Evolutionary conservation across 2,113 vertebrate species (phyloP).

Genomic region (Percopsis transmontana): DNA sequence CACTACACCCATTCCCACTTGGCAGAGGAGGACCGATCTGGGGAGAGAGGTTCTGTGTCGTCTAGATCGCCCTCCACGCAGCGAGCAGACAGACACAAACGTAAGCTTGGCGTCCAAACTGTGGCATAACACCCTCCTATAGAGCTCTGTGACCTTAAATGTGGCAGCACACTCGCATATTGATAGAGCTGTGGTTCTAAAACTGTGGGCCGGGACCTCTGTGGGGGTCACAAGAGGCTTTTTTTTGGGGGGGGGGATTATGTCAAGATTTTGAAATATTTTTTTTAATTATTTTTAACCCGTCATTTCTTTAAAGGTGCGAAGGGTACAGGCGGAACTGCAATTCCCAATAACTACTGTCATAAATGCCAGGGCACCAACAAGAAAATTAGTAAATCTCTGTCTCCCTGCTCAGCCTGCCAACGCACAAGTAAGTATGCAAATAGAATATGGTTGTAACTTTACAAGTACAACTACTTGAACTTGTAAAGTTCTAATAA

Average conservation of each 20-base stretch:
- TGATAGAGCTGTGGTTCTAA: too few species aligned
- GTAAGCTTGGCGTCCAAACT: constrained; percentile 72
- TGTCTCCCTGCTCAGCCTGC: constrained; percentile 89
- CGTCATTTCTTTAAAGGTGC: constrained; percentile 82
- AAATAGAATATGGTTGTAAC: too few species aligned
- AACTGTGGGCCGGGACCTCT: too few species aligned
- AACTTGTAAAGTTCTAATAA: too few species aligned
- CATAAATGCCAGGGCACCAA: constrained; percentile 93
- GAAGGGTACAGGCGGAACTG: constrained; percentile 88
- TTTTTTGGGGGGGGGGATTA: too few species aligned
- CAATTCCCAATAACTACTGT: constrained; percentile 95
- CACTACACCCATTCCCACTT: constrained; percentile 95
- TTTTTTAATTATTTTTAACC: too few species aligned
- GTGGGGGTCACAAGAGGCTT: too few species aligned
- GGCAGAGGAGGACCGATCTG: constrained; percentile 86
- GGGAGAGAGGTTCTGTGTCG: constrained; percentile 84
- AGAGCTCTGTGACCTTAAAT: too few species aligned
- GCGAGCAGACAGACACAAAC: constrained; percentile 89
- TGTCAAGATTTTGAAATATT: too few species aligned
- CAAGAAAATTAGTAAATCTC: constrained; percentile 90
- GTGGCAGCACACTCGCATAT: too few species aligned
- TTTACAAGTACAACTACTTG: too few species aligned
- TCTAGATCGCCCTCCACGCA: constrained; percentile 79
- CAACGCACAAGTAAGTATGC: constrained; percentile 88
- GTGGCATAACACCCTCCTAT: too few species aligned